These are phyloP conservation scores for Lithophane socia DNA, from an alignment of 2,888 invertebrate genomes.

Conservation along the genomic window DNA sequence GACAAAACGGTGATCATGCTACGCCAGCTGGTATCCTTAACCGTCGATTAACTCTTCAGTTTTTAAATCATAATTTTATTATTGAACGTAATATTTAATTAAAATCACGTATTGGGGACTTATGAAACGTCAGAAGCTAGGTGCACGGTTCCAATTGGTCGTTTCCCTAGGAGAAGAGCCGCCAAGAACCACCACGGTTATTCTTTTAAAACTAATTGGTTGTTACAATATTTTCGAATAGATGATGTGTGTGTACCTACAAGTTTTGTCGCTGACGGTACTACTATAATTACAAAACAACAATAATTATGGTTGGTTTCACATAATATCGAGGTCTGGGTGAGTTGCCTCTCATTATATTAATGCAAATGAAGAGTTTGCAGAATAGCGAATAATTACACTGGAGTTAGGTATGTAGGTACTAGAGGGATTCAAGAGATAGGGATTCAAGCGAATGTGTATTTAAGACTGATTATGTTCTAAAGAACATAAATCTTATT, in stretches of 20 bases:
- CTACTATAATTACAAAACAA: conserved; percentile 7
- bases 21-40: too few relatives aligned
- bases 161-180: too few relatives aligned
- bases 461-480: not conserved
- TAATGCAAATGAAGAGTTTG: not conserved
- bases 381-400: not conserved
- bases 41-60: not conserved
- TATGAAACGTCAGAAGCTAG: too few relatives aligned
- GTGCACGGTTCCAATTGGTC: too few relatives aligned
- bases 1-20: too few relatives aligned
- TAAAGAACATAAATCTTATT: too few relatives aligned
- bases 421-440: too few relatives aligned
- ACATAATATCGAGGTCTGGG: conserved; percentile 5
- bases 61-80: not conserved
- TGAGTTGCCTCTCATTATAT: conserved; percentile 1
- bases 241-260: not conserved
- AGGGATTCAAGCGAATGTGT: not conserved
- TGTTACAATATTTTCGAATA: too few relatives aligned
- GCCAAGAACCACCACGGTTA: too few relatives aligned
- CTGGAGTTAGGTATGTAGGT: not conserved
- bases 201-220: too few relatives aligned
- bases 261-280: not conserved
- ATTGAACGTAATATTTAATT: not conserved
- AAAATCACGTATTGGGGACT: not conserved
- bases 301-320: not conserved